These are phyloP conservation scores for Phyllotis vaccarum DNA, from an alignment of 2,797 vertebrate species.

Conservation along the genomic window DNA sequence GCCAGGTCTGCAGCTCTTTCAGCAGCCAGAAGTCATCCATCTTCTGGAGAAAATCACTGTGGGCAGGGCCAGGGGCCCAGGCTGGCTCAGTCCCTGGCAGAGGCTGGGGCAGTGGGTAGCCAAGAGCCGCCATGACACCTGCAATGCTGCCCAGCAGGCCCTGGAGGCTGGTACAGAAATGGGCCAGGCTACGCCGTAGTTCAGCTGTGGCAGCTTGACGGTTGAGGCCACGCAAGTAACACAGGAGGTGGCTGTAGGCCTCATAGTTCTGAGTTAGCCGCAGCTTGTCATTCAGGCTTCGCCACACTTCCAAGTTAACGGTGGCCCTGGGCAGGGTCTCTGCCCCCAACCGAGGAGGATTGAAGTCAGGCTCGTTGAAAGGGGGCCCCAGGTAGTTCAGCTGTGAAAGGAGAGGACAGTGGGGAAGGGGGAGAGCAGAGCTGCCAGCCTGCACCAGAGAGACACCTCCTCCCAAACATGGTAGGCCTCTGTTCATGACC, in stretches of 20 bases:
- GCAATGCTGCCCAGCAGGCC: slow-evolving; percentile 96
- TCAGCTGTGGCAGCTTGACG: slow-evolving; percentile 93
- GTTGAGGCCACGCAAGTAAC: slow-evolving; percentile 94
- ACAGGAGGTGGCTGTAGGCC: slow-evolving; percentile 95
- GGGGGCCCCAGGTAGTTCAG: slow-evolving; percentile 97
- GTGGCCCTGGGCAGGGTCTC: slow-evolving; percentile 96
- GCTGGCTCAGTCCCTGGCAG: slow-evolving; percentile 74
- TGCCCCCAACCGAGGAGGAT: slow-evolving; percentile 94
- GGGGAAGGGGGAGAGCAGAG: slow-evolving; percentile 40
- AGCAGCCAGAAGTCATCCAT: slow-evolving; percentile 99
- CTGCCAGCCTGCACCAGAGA: not conserved
- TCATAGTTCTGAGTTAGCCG: slow-evolving; percentile 96
- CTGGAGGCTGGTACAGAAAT: slow-evolving; percentile 96
- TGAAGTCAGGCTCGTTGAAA: slow-evolving; percentile 98
- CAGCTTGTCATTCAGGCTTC: slow-evolving; percentile 95
- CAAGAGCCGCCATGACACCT: slow-evolving; percentile 94
- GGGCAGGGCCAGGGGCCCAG: slow-evolving; percentile 86
- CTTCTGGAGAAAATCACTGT: slow-evolving; percentile 96
- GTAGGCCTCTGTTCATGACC: slow-evolving; percentile 29
- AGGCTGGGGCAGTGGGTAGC: slow-evolving; percentile 90
- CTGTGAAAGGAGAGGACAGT: slow-evolving; percentile 85
- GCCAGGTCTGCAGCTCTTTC: slow-evolving; percentile 97
- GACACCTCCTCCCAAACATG: not conserved
- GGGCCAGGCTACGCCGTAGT: slow-evolving; percentile 94
- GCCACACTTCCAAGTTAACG: slow-evolving; percentile 95